Conservation (phyloP, 2,888 invertebrate genomes). For the Hartigia nigra region DNA sequence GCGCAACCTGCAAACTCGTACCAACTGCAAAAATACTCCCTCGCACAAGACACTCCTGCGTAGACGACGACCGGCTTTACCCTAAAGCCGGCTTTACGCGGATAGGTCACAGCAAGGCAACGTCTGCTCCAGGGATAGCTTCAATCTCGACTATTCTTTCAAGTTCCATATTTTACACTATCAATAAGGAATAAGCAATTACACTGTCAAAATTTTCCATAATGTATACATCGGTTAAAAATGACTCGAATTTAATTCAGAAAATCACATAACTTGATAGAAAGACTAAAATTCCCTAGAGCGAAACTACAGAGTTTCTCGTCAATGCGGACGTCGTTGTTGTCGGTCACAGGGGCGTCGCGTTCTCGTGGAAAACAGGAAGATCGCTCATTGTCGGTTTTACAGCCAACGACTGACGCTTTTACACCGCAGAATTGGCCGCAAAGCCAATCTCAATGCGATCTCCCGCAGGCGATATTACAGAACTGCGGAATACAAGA, state of each 20-base stretch:
- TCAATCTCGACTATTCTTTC: background rate
- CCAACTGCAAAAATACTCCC: constrained; percentile 54
- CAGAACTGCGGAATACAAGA: constrained; percentile 28
- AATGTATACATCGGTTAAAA: background rate
- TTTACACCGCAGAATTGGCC: constrained; percentile 18
- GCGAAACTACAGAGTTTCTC: constrained; percentile 26
- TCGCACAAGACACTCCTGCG: constrained; percentile 44
- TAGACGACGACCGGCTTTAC: constrained; percentile 34
- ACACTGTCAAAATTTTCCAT: background rate
- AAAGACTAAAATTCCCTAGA: constrained; percentile 23
- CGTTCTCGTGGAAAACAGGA: background rate
- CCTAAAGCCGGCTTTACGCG: constrained; percentile 27
- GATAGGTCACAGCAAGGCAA: background rate
- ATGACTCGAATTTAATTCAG: background rate
- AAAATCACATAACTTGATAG: background rate
- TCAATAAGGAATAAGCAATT: background rate
- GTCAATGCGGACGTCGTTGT: background rate
- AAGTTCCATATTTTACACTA: background rate
- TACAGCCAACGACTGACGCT: background rate
- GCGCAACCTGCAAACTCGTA: constrained; percentile 59
- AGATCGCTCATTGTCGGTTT: constrained; percentile 13
- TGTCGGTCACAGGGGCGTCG: background rate
- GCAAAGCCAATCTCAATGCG: constrained; percentile 26
- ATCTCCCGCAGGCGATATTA: constrained; percentile 36
- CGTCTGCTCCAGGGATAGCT: background rate